Evolutionary conservation across 2,888 invertebrate species (phyloP), one percentile per base, ranked within the genome.

Genomic region (Epirrhoe tristata): DNA sequence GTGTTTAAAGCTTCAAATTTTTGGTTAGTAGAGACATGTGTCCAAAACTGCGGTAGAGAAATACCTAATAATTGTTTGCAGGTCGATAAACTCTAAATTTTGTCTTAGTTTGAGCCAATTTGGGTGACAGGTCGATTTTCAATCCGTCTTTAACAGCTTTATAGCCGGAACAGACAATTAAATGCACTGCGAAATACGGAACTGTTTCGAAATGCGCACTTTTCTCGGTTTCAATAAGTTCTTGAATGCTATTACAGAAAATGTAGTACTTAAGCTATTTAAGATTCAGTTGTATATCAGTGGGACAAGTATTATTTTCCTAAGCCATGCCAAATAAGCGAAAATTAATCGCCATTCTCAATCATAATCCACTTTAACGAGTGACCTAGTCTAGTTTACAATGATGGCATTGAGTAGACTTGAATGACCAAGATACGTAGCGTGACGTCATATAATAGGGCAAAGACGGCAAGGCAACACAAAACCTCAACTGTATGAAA

Each of bases 401-500:
- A 66, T 31, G 54, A 59, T 69, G 67, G 66, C 69, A 69, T 63
- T 72, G 65, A 70, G 66, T 65, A 63, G 12, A 56, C 50, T 70
- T 71, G 71, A 71, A 69, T 73, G 63, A 65, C 54, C 34, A 58
- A 54, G 17, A 53, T 43, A 65, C 75, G 74, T 78, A 75, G 79
- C 78, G 69, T 63, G 64, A 71, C 73, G 66, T 53, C 62, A 54
- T 51, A 58, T 51, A 58, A 55, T 68, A 67, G 55, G 57, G 61
- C 65, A 55, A 71, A 71, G 78, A 87, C 70, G 85, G 12, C 74
- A 83, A 88, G 85, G 12, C 74, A 83, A 88, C 90, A 85, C 89
- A 81, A 89, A 82, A 89, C 91, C 86, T 87, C 85, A 71, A 79
- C 80, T 32, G 12, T 3, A 43, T 43, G 39, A 43, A 43, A 12